Percentiles rank a stretch among this genome's conserved stretches.
These are phyloP conservation scores for Cheilosia vernalis DNA, from an alignment of 2,888 invertebrate species.

Conservation along the genomic window DNA sequence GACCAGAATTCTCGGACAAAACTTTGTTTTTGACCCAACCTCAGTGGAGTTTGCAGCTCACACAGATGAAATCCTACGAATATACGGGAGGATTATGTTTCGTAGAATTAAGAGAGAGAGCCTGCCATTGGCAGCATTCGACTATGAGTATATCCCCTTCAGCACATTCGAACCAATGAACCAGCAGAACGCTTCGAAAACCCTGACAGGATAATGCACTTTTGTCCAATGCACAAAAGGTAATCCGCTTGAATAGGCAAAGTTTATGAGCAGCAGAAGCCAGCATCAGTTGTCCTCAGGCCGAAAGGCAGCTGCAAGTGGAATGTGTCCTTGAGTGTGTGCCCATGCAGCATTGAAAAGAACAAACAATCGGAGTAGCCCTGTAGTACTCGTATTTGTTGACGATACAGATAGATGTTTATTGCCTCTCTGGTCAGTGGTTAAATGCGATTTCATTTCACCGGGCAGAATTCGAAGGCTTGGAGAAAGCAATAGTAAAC, in stretches of 20 bases:
- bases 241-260: slow-evolving; percentile 67
- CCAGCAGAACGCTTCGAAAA: slow-evolving; percentile 46
- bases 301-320: slow-evolving; percentile 9
- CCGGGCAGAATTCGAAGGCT: slow-evolving; percentile 9
- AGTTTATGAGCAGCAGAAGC: slow-evolving; percentile 32
- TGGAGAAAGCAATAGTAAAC: slow-evolving; percentile 19
- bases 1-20: slow-evolving; percentile 2
- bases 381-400: slow-evolving; percentile 35
- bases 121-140: slow-evolving; percentile 29
- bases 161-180: slow-evolving; percentile 49
- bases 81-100: slow-evolving; percentile 23
- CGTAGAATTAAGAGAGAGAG: slow-evolving; percentile 9
- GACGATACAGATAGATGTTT: slow-evolving; percentile 41
- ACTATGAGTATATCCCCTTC: neutral
- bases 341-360: slow-evolving; percentile 23
- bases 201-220: slow-evolving; percentile 66
- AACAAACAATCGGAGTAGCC: slow-evolving; percentile 23
- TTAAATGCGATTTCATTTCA: slow-evolving; percentile 54
- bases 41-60: neutral
- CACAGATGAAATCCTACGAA: slow-evolving; percentile 9
- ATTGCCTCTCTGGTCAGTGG: slow-evolving; percentile 15
- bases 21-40: neutral
- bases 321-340: slow-evolving; percentile 27
- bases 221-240: slow-evolving; percentile 61
- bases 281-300: slow-evolving; percentile 14